These are phyloP conservation scores for Ciconia boyciana DNA, from an alignment of 2,113 vertebrate species.

Conservation along the genomic window DNA sequence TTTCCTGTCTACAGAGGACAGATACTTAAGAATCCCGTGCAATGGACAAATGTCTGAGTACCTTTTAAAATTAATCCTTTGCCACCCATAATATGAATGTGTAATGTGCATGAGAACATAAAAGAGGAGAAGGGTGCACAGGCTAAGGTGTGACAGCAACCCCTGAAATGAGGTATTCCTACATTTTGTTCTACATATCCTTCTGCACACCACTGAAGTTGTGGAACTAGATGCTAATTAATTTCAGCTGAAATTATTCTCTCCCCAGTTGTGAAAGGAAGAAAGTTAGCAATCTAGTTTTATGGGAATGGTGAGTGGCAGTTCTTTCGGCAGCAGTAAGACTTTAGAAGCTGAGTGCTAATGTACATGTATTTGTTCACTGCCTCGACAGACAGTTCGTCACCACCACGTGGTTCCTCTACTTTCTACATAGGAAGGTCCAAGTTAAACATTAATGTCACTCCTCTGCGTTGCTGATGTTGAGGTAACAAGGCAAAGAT, in stretches of 20 bases:
- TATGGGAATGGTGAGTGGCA: background rate
- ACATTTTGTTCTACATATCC: background rate
- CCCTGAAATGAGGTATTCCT: background rate
- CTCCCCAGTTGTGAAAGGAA: background rate
- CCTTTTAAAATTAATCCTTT: background rate
- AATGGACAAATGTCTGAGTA: background rate
- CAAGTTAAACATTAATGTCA: background rate
- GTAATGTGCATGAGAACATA: background rate
- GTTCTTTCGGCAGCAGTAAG: background rate
- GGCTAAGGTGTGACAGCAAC: background rate
- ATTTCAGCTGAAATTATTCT: background rate
- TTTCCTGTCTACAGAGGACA: background rate
- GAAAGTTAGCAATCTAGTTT: background rate
- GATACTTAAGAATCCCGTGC: background rate
- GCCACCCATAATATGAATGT: background rate
- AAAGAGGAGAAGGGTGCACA: background rate
- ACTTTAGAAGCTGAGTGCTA: background rate
- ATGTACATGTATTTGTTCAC: background rate
- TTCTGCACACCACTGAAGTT: background rate
- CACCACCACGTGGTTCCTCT: rapidly evolving
- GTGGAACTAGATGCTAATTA: background rate
- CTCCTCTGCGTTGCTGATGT: background rate
- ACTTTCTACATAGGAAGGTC: background rate
- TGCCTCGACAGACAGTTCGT: background rate
- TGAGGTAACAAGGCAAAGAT: background rate